Base-by-base conservation (phyloP, 2,888 invertebrate genomes). In the Venusia cambrica region DNA sequence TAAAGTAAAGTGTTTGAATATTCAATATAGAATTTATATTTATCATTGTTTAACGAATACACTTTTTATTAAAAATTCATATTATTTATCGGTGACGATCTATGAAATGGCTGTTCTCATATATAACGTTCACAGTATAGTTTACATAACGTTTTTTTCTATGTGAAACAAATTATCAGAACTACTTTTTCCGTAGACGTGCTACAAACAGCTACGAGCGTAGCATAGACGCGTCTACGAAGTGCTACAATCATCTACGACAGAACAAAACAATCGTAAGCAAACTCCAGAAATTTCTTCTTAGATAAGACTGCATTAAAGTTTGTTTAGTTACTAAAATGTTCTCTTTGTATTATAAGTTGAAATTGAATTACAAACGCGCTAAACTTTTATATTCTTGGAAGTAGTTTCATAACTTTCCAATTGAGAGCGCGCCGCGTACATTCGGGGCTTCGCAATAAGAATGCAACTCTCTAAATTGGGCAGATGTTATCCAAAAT, bases 401-500 rank as follows among this genome's bases (percentile, higher is more conserved):
- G 17, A 45, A 38, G 26, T 14, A 30, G 17, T 26, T 35, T 43
- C 21, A 37, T 32, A 45, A 39, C 17, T 42, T 35, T 39, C 37
- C 33, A 10, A 40, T 40, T 22, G 27, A 31, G 26, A 30, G 30
- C 6, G 16, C 26, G 15, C 34, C 7, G 6, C 5, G 8, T 19
- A 31, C 10, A 25, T 37, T 42, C 29, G 38, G 26, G 38, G 17
- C 28, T 35, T 38, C 38, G 39, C 34, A 46, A 52, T 55, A 52
- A 57, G 42, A 49, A 49, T 52, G 34, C 42, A 46, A 31, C 38
- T 34, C 22, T 43, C 46, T 50, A 62, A 51, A 48, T 56, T 55
- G 39, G 50, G 53, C 57, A 51, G 56, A 57, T 60, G 56, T 51
- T 61, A 54, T 48, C 50, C 49, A 45, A 53, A 62, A 57, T 59